Evolutionary conservation across 2,888 invertebrate genomes (phyloP).

Genomic region (Actias luna): DNA sequence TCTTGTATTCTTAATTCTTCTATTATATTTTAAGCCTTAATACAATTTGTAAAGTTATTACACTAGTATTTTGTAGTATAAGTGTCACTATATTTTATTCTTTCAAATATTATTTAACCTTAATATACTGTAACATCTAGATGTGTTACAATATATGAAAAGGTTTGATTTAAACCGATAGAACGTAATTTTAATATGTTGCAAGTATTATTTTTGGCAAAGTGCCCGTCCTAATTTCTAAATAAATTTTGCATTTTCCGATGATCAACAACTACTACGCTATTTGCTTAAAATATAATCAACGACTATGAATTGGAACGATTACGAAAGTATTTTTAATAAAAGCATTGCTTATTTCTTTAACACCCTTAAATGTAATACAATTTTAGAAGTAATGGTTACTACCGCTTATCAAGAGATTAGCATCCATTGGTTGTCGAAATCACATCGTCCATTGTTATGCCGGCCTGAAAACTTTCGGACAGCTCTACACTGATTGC

Average conservation of each 20-base stretch:
- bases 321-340: neutral
- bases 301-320: neutral
- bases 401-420: no score
- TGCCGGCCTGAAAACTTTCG: no score
- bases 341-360: neutral
- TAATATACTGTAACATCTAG: neutral
- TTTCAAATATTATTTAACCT: neutral
- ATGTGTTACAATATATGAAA: neutral
- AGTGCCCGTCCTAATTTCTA: conserved; percentile 7
- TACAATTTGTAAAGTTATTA: no score
- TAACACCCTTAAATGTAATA: neutral
- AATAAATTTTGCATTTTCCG: neutral
- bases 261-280: neutral
- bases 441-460: no score
- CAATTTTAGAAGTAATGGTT: no score
- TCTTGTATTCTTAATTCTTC: no score
- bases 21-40: no score
- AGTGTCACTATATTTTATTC: no score
- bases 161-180: neutral
- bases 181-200: neutral
- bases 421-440: no score
- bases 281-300: neutral
- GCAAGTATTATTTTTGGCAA: conserved; percentile 9
- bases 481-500: no score
- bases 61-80: no score